These are phyloP conservation scores for Melitaea athalia DNA, from an alignment of 2,888 invertebrate species.

Conservation along the genomic window DNA sequence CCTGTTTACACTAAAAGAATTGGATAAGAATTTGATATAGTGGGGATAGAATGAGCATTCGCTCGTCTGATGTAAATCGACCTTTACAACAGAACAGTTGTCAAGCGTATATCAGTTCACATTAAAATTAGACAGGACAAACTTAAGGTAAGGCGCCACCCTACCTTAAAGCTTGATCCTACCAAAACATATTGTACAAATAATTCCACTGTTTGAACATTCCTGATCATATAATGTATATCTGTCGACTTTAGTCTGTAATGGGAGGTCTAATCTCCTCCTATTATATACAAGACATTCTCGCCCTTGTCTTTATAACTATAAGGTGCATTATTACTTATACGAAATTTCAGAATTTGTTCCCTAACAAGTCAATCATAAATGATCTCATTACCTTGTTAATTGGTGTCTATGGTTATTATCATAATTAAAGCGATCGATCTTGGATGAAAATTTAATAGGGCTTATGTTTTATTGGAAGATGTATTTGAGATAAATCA, in stretches of 20 bases:
- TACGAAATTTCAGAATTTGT: constrained; percentile 1
- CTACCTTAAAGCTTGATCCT: background rate
- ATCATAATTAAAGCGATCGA: constrained; percentile 48
- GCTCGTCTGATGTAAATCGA: too few species aligned
- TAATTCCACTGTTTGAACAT: constrained; percentile 9
- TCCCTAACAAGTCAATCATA: constrained; percentile 36
- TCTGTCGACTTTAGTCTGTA: constrained; percentile 6
- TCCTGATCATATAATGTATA: constrained; percentile 5
- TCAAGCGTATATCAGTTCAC: too few species aligned
- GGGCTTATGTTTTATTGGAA: constrained; percentile 16
- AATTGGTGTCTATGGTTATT: constrained; percentile 49
- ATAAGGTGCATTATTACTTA: constrained; percentile 3
- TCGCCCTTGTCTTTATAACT: background rate
- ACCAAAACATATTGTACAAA: background rate
- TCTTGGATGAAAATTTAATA: constrained; percentile 32
- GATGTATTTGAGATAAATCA: constrained; percentile 12
- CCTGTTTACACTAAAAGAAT: too few species aligned
- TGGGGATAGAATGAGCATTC: too few species aligned
- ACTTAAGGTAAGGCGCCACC: too few species aligned
- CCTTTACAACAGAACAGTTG: too few species aligned
- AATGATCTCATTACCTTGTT: constrained; percentile 47
- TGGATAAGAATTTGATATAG: too few species aligned
- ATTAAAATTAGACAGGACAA: too few species aligned
- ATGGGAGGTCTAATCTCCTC: constrained; percentile 8
- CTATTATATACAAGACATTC: background rate